phyloP scores from a whole-genome alignment of 2,113 vertebrate species.

The Brachyistius frenatus region DNA sequence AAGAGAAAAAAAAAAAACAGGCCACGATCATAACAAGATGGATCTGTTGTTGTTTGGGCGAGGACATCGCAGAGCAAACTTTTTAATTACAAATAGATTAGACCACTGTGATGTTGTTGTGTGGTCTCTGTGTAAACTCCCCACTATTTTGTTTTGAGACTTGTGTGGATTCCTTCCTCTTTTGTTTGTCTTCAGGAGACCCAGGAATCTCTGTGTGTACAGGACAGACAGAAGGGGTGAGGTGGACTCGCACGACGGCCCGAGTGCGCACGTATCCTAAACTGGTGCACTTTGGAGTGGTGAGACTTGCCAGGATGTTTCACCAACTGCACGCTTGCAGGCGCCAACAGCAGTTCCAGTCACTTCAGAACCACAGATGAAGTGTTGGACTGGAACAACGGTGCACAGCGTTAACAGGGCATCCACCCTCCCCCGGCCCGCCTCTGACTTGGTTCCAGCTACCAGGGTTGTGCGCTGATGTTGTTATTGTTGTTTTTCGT shows the following conservation, averaged over 20 bases:
- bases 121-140: constrained; percentile 85
- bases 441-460: constrained; percentile 73
- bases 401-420: constrained; percentile 50
- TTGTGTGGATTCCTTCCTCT: constrained; percentile 72
- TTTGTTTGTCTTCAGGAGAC: constrained; percentile 81
- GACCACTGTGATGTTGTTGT: constrained; percentile 81
- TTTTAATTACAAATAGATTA: constrained; percentile 84
- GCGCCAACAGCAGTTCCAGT: constrained; percentile 41
- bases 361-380: constrained; percentile 47
- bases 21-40: constrained; percentile 71
- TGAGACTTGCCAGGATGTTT: constrained; percentile 7
- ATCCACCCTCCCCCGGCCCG: constrained; percentile 26
- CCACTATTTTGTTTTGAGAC: constrained; percentile 79
- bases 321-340: constrained; percentile 23
- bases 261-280: constrained; percentile 25
- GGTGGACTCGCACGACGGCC: neutral
- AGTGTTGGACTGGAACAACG: constrained; percentile 46
- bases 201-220: constrained; percentile 71
- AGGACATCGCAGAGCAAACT: constrained; percentile 72
- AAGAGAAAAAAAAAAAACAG: constrained; percentile 38
- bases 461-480: constrained; percentile 74
- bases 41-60: constrained; percentile 77
- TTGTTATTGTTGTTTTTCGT: constrained; percentile 81
- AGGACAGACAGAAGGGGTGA: constrained; percentile 13
- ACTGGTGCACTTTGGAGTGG: constrained; percentile 21